phyloP scores from a whole-genome alignment of 2,113 vertebrate species.

The Alexandromys fortis region DNA sequence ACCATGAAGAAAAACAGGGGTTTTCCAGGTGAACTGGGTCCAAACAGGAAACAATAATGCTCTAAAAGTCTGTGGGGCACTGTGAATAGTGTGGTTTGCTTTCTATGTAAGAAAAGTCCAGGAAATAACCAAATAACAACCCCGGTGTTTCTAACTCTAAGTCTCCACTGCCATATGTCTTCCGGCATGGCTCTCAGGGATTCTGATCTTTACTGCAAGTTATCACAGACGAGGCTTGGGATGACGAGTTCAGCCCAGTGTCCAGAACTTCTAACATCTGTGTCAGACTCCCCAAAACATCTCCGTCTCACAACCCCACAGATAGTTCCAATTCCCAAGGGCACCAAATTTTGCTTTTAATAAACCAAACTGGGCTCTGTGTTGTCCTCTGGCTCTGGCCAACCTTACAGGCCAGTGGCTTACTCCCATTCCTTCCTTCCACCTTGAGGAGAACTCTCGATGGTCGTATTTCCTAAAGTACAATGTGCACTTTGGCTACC shows the following conservation, averaged over 20 bases:
- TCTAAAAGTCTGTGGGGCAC: neutral
- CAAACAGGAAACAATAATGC: neutral
- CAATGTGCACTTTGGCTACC: accelerated
- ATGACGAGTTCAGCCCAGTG: neutral
- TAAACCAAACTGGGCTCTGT: neutral
- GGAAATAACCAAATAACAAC: neutral
- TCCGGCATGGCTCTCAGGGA: accelerated
- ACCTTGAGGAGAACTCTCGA: accelerated
- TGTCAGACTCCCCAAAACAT: neutral
- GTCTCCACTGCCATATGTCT: too few species aligned
- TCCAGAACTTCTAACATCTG: neutral
- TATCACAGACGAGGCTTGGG: accelerated
- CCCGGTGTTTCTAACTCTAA: neutral
- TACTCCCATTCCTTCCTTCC: neutral
- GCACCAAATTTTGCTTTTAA: neutral
- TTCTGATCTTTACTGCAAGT: accelerated
- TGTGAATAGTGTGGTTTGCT: neutral
- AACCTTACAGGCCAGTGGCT: neutral
- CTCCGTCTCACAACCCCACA: too few species aligned
- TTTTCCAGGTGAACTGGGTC: neutral
- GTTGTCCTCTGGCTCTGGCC: too few species aligned
- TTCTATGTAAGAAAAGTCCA: neutral
- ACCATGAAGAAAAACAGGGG: neutral
- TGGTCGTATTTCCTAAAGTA: neutral
- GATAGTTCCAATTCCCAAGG: neutral